Base-by-base conservation (phyloP, 2,113 vertebrate genomes). In the Toxotes chatareus region DNA sequence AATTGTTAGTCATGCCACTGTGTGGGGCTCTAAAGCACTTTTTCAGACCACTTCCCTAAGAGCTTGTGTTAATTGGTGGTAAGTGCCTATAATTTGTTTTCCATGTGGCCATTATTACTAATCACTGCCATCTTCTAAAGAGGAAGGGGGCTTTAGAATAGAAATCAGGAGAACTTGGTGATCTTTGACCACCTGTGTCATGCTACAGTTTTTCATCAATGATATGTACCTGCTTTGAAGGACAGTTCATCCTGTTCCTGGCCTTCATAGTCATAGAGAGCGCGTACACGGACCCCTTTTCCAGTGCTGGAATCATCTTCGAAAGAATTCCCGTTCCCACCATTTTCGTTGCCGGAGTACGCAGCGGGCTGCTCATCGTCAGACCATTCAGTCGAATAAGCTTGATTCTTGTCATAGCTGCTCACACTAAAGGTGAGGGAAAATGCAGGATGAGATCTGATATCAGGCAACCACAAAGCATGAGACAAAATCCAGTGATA, bases 181-280 rank as follows among this genome's bases (percentile, higher is more conserved):
- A 36, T 75, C 61, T 68, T 42, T 74, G 46, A 80, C 63, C 83
- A 79, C 63, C 62, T 84, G 63, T 56, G 67, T 57, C 51, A 53
- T 55, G 64, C 40, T 17, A 6, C 64, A 76, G 60, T 31, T 34
- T 8, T 13, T 66, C 64, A 2, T 56, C 2, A 3, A 4, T 7
- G 40, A 60, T 56, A 51, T 63, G 71, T 94, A 99, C 98, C 98
- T 64, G 98, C 97, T 97, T 98, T 98, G 92, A 99, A 99, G 93
- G 96, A 95, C 87, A 99, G 96, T 83, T 99, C 98, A 4, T 99
- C 98, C 91, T 99, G 98, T 87, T 99, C 98, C 92, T 99, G 98
- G 84, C 98, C 98, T 0, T 99, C 97, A 0, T 99, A 99, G 93
- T 99, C 98, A 2, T 99, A 99, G 23, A 99, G 96, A 0, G 98